Base-by-base conservation (phyloP, 2,113 vertebrate genomes). In the Phasianus colchicus region DNA sequence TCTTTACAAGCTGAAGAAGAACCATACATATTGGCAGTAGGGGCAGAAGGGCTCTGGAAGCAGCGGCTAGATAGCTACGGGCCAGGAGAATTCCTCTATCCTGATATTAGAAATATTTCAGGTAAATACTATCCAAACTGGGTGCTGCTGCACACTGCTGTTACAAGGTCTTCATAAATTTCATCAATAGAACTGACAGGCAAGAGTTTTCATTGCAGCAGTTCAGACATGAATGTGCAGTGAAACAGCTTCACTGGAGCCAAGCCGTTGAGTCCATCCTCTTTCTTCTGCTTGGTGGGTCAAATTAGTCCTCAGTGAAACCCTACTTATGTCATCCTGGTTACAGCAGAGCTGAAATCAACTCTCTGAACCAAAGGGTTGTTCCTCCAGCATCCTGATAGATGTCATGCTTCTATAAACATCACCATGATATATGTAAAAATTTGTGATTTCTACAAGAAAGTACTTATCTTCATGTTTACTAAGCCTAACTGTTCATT, bases 1-100 rank as follows among this genome's bases (percentile, higher is more conserved):
- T 80, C 79, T 93, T 90, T 40, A 40, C 76, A 21, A 98, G 98
- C 82, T 74, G 65, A 83, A 67, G 98, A 98, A 50, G 89, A 97
- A 54, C 97, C 97, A 0, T 97, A 96, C 54, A 95, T 98, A 4
- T 76, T 97, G 93, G 97, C 97, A 57, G 97, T 96, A 29, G 96
- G 97, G 47, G 67, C 89, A 79, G 92, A 96, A n/a, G 97, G 98
- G 5, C 95, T 98, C 83, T 98, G 98, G 98, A 98, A 95, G 69
- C 98, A 98, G 64, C 34, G 13, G 11, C 2, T 98, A 80, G 96
- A 98, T 64, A 97, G 64, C 66, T 98, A 98, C 4, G 96, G 96
- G 36, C 96, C 97, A 45, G 97, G 93, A 93, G 86, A 96, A 67
- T 91, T 96, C 36, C 74, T 98, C 32, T 90, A 58, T 58, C 81